Percentiles rank a stretch among this genome's conserved stretches.
These are phyloP conservation scores for Chitala chitala DNA, from an alignment of 2,113 vertebrate genomes.

Conservation along the genomic window DNA sequence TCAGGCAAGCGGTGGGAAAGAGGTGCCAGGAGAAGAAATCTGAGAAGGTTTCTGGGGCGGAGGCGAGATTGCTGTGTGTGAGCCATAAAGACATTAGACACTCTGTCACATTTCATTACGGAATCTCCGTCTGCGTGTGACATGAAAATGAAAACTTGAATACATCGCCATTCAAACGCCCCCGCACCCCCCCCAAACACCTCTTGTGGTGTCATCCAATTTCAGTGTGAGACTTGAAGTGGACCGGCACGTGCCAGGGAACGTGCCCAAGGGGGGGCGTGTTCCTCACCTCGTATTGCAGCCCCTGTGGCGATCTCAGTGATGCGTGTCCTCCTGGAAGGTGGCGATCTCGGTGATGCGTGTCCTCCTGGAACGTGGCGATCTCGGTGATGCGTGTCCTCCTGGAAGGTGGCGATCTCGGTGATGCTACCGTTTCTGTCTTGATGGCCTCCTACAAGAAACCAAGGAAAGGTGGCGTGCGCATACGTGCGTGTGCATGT, in stretches of 20 bases:
- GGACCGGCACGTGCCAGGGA: too few relatives aligned
- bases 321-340: neutral
- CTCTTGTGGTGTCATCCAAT: neutral
- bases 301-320: neutral
- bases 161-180: neutral
- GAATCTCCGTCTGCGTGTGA: neutral
- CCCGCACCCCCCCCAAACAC: neutral
- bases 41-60: neutral
- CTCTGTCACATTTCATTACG: conserved; percentile 10
- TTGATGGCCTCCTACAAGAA: too few relatives aligned
- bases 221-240: neutral
- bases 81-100: conserved; percentile 6
- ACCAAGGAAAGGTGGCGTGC: too few relatives aligned
- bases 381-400: neutral
- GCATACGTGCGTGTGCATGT: too few relatives aligned
- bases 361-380: too few relatives aligned
- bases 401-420: neutral
- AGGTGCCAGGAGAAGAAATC: conserved; percentile 2
- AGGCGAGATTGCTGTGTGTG: neutral
- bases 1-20: conserved; percentile 16
- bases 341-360: neutral
- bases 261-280: neutral
- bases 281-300: too few relatives aligned
- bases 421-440: too few relatives aligned
- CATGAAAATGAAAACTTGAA: neutral